Evolutionary conservation across 2,113 vertebrate species (phyloP).

Genomic region (Tonatia bakeri): DNA sequence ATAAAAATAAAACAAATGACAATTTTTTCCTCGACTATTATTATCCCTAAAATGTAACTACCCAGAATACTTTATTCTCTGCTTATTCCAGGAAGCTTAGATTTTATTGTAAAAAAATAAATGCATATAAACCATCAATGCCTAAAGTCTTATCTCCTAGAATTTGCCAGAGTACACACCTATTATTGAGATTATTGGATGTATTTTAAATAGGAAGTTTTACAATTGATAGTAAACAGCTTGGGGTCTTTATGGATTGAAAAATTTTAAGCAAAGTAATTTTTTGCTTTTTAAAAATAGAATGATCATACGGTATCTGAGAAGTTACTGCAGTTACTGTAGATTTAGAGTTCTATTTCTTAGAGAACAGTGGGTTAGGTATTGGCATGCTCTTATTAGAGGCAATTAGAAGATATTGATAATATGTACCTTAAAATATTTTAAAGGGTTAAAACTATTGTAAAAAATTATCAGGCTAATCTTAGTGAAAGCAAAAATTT

Average conservation of each 20-base stretch:
- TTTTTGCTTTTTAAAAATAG: background rate
- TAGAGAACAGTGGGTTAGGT: background rate
- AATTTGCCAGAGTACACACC: background rate
- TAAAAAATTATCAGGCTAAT: background rate
- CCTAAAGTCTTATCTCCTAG: background rate
- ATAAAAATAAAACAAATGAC: conserved; percentile 15
- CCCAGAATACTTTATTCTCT: background rate
- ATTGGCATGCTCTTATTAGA: background rate
- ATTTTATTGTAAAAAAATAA: conserved; percentile 11
- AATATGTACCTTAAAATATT: background rate
- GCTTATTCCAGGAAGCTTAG: background rate
- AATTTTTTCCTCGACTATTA: background rate
- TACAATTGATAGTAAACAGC: background rate
- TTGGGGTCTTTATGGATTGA: background rate
- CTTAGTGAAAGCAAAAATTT: background rate
- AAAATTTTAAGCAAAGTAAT: background rate
- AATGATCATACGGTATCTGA: background rate
- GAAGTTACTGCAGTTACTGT: background rate
- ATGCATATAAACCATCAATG: background rate
- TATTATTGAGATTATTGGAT: background rate
- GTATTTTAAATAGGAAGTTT: conserved; percentile 17
- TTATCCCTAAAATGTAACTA: background rate
- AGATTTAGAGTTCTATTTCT: background rate
- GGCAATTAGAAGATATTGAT: background rate
- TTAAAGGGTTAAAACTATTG: background rate